These are phyloP conservation scores for Paramormyrops hopkinsi DNA, from an alignment of 2,797 vertebrate species.

Conservation along the genomic window DNA sequence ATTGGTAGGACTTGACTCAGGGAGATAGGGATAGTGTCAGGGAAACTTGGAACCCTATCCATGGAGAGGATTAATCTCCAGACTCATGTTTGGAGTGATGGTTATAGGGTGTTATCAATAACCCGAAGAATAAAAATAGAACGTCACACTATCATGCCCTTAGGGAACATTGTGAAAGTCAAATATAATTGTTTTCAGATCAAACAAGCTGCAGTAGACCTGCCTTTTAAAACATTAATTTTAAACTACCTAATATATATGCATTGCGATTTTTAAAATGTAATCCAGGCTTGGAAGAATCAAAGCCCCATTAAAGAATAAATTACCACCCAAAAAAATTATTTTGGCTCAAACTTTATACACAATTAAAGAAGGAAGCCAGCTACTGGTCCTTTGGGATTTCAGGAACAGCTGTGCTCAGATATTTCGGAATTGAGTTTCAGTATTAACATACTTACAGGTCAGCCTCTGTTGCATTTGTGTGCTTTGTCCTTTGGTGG, in stretches of 20 bases:
- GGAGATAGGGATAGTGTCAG: neutral
- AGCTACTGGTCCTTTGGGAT: slow-evolving; percentile 44
- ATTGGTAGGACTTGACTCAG: neutral
- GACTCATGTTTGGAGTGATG: neutral
- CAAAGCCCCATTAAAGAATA: slow-evolving; percentile 45
- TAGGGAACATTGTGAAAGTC: neutral
- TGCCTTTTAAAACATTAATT: slow-evolving; percentile 49
- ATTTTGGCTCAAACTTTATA: slow-evolving; percentile 51
- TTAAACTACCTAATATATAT: slow-evolving; percentile 47
- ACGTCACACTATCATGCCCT: neutral
- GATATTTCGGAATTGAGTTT: slow-evolving; percentile 21
- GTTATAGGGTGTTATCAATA: neutral
- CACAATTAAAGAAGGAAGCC: slow-evolving; percentile 53
- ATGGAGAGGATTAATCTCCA: neutral
- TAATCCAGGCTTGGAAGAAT: slow-evolving; percentile 41
- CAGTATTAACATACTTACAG: slow-evolving; percentile 22
- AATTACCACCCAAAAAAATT: slow-evolving; percentile 35
- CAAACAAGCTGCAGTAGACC: slow-evolving; percentile 9
- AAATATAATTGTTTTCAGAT: slow-evolving; percentile 11
- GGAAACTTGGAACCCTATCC: neutral
- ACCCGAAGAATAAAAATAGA: neutral
- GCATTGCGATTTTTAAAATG: slow-evolving; percentile 32
- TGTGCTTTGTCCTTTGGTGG: neutral
- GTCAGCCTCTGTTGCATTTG: slow-evolving; percentile 17
- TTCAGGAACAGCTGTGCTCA: slow-evolving; percentile 54